Evolutionary conservation across 1,140 invertebrate genomes (phyloP).

Genomic region (Drosophila bocki): DNA sequence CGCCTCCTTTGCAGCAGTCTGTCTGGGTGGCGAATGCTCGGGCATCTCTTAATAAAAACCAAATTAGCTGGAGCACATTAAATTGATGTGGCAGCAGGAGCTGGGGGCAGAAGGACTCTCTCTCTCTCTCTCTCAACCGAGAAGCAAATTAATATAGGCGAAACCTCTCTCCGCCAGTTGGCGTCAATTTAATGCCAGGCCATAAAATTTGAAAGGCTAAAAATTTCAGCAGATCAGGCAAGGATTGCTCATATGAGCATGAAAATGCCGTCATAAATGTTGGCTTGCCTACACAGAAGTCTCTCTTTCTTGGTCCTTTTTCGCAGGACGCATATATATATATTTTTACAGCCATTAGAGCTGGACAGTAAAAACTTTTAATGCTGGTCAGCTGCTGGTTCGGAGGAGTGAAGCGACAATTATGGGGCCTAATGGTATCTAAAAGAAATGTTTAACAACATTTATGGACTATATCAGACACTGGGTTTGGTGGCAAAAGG

Average conservation of each 20-base stretch:
- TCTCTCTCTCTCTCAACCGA: not conserved
- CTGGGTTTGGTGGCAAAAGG: not conserved
- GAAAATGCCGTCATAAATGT: constrained; percentile 48
- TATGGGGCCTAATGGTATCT: constrained; percentile 46
- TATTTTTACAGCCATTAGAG: constrained; percentile 47
- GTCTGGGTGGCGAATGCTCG: constrained; percentile 21
- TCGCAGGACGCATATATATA: not conserved
- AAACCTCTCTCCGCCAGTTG: constrained; percentile 27
- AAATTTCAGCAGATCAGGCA: constrained; percentile 35
- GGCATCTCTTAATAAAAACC: constrained; percentile 72
- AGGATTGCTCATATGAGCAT: constrained; percentile 61
- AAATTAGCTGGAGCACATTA: constrained; percentile 78
- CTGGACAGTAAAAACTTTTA: constrained; percentile 44
- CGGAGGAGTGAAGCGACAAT: constrained; percentile 31
- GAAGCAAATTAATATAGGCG: constrained; percentile 44
- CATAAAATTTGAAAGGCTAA: constrained; percentile 65
- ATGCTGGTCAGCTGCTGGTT: constrained; percentile 45
- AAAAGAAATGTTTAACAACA: constrained; percentile 19
- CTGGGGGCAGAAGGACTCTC: constrained; percentile 14
- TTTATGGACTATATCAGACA: constrained; percentile 22
- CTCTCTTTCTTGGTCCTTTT: not conserved
- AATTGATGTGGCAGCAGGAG: constrained; percentile 58
- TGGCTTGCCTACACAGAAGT: constrained; percentile 9
- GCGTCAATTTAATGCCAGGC: constrained; percentile 57
- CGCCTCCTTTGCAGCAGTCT: constrained; percentile 23